Conservation (phyloP, 2,888 invertebrate genomes). For the Muschampia plurimacula region DNA sequence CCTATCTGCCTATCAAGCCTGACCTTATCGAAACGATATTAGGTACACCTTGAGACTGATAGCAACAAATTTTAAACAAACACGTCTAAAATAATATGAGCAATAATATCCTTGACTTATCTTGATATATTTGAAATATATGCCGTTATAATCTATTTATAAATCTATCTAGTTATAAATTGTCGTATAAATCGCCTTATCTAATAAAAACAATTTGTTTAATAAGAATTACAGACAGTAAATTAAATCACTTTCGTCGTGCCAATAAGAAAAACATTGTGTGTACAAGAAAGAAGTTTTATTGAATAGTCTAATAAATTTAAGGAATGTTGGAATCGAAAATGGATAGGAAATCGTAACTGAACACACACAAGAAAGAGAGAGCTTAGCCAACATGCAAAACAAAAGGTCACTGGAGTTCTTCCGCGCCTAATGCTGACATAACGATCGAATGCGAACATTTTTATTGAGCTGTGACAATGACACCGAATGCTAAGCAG, state of each 20-base stretch:
- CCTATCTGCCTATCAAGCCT: neutral
- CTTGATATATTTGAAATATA: neutral
- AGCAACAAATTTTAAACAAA: neutral
- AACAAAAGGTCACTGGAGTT: constrained; percentile 27
- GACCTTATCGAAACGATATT: neutral
- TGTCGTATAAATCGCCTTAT: neutral
- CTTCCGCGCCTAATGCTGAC: constrained; percentile 14
- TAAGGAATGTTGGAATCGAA: neutral
- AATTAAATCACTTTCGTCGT: neutral
- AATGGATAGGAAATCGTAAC: neutral
- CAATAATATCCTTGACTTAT: constrained; percentile 6
- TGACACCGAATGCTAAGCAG: constrained; percentile 14
- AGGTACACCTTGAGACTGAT: neutral
- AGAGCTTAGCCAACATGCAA: constrained; percentile 9
- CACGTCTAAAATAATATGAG: neutral
- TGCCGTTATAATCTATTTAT: neutral
- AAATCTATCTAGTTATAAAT: neutral
- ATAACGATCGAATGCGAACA: constrained; percentile 29
- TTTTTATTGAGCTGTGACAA: constrained; percentile 30
- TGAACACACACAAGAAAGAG: neutral
- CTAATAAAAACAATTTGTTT: neutral
- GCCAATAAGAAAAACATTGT: neutral
- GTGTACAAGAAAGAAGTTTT: too few species aligned
- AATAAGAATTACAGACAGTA: neutral
- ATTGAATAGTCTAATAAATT: neutral